Evolutionary conservation across 2,888 invertebrate genomes (phyloP).

Genomic region (Odontocolon sp.): DNA sequence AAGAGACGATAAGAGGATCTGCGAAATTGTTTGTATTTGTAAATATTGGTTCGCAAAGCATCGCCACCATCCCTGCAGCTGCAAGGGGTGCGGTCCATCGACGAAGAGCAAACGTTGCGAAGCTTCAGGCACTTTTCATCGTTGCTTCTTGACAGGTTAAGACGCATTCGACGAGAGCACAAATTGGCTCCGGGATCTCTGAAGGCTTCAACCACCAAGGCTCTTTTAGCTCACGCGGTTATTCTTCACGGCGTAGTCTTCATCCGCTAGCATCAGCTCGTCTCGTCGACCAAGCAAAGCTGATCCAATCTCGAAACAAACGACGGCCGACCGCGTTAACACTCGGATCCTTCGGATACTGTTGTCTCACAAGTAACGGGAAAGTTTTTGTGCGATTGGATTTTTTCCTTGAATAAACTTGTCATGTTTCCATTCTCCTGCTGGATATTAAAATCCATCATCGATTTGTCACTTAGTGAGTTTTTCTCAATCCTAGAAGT

Average conservation of each 20-base stretch:
- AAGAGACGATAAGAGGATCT: constrained; percentile 58
- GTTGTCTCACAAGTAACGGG: no score
- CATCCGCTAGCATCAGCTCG: constrained; percentile 44
- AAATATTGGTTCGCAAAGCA: constrained; percentile 60
- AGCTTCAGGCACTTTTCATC: constrained; percentile 63
- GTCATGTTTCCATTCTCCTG: no score
- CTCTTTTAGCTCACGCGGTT: constrained; percentile 6
- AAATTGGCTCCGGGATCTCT: constrained; percentile 64
- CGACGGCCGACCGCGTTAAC: constrained; percentile 10
- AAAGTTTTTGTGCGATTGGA: no score
- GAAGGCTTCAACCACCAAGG: constrained; percentile 40
- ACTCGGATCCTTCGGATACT: no score
- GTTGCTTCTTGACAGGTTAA: constrained; percentile 62
- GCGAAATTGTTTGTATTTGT: constrained; percentile 63
- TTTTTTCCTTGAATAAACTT: no score
- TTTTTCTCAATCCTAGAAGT: no score
- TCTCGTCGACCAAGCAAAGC: constrained; percentile 56
- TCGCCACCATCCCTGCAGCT: no score
- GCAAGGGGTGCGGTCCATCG: constrained; percentile 17
- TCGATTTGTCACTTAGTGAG: no score
- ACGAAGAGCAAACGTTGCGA: constrained; percentile 18
- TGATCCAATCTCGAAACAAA: constrained; percentile 79
- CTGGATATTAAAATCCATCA: no score
- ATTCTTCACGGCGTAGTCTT: constrained; percentile 6
- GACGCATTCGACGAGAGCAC: constrained; percentile 55